A percentile compares a stretch with the other conserved stretches of the same genome.
These are phyloP conservation scores for Drosophila bunnanda DNA, from an alignment of 2,888 invertebrate species.

Conservation along the genomic window DNA sequence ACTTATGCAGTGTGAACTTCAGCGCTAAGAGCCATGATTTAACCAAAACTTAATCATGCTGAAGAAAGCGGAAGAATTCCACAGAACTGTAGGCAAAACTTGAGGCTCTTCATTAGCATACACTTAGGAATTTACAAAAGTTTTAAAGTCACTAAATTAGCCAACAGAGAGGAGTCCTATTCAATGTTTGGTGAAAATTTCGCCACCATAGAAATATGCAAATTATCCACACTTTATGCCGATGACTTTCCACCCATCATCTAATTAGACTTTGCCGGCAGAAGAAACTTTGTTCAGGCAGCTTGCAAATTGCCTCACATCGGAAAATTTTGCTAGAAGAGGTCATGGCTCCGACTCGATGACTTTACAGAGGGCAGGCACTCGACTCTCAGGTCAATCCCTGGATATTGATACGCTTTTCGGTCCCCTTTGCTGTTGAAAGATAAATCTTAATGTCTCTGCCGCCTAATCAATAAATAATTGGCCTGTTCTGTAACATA, in stretches of 20 bases:
- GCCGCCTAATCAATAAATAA: constrained; percentile 49
- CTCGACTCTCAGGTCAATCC: constrained; percentile 21
- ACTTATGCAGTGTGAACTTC: constrained; percentile 20
- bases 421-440: constrained; percentile 9
- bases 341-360: constrained; percentile 28
- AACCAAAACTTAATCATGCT: constrained; percentile 17
- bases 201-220: constrained; percentile 26
- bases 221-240: constrained; percentile 40
- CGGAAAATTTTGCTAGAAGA: constrained; percentile 16
- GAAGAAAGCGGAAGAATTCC: constrained; percentile 2
- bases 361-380: constrained; percentile 9
- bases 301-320: constrained; percentile 38
- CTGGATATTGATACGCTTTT: constrained; percentile 14
- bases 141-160: constrained; percentile 41
- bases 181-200: constrained; percentile 39
- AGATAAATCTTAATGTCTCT: constrained; percentile 47
- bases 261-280: constrained; percentile 32
- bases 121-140: constrained; percentile 29
- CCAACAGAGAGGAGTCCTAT: constrained; percentile 17
- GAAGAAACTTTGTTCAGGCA: constrained; percentile 21
- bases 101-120: constrained; percentile 35
- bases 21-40: constrained; percentile 1
- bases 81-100: constrained; percentile 5
- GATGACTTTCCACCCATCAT: constrained; percentile 26
- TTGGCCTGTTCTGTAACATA: constrained; percentile 31